phyloP scores from a whole-genome alignment of 2,113 vertebrate species.

The Caloenas nicobarica region DNA sequence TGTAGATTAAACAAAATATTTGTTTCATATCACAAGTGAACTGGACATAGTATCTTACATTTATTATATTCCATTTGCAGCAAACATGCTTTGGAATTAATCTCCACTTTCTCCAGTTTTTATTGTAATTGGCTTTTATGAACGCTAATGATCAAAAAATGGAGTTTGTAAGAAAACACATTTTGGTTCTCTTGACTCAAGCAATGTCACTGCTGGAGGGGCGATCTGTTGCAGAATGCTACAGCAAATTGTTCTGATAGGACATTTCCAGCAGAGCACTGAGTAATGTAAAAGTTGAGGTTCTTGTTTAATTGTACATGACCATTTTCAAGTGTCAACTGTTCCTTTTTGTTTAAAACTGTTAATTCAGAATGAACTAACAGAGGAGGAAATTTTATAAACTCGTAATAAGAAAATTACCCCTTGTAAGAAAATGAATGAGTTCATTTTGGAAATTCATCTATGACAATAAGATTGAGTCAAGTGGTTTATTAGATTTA shows the following conservation, averaged over 20 bases:
- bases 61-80: neutral
- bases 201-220: neutral
- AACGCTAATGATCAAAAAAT: neutral
- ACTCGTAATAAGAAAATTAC: slow-evolving; percentile 20
- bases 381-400: slow-evolving; percentile 24
- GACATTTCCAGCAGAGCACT: neutral
- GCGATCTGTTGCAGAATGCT: neutral
- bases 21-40: neutral
- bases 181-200: neutral
- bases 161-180: neutral
- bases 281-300: neutral
- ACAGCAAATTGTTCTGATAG: neutral
- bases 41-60: neutral
- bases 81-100: neutral
- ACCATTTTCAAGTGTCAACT: slow-evolving; percentile 29
- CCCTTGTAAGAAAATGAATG: slow-evolving; percentile 43
- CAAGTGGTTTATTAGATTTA: neutral
- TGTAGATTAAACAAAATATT: neutral
- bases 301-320: neutral
- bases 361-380: slow-evolving; percentile 48
- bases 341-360: neutral
- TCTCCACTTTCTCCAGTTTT: neutral
- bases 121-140: neutral
- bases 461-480: neutral
- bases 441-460: slow-evolving; percentile 2